Percentiles rank a stretch among this genome's conserved stretches.
phyloP scores from a whole-genome alignment of 2,888 invertebrate species.

The Podabrus alpinus region DNA sequence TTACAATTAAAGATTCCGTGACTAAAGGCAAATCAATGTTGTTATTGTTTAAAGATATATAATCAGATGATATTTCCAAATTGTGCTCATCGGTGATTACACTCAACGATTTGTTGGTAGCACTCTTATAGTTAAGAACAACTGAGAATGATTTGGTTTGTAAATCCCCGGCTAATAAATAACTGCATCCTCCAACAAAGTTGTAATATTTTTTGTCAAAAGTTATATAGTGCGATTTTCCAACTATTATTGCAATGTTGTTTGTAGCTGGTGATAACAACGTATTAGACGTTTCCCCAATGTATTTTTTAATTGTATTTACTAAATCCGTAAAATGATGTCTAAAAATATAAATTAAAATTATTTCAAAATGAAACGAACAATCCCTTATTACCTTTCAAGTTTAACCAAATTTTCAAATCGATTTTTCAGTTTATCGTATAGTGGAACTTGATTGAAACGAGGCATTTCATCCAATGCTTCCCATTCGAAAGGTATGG shows the following conservation, averaged over 20 bases:
- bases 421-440: conserved; percentile 54
- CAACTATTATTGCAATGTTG: conserved; percentile 63
- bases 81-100: conserved; percentile 22
- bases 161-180: conserved; percentile 66
- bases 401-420: conserved; percentile 54
- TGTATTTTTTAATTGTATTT: conserved; percentile 30
- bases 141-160: conserved; percentile 61
- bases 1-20: conserved; percentile 57
- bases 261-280: conserved; percentile 36
- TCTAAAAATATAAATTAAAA: conserved; percentile 26
- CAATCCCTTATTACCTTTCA: conserved; percentile 44
- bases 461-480: conserved; percentile 62
- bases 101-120: conserved; percentile 39
- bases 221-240: conserved; percentile 61
- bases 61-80: conserved; percentile 28
- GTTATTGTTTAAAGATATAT: conserved; percentile 27
- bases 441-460: conserved; percentile 61
- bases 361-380: not conserved
- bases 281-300: conserved; percentile 25
- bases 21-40: conserved; percentile 55
- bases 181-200: conserved; percentile 63
- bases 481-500: conserved; percentile 63
- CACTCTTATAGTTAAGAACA: conserved; percentile 56
- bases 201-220: conserved; percentile 64
- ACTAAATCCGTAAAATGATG: conserved; percentile 29